Base-by-base conservation (phyloP, 2,888 invertebrate species). In the Temnothorax rugatulus region DNA sequence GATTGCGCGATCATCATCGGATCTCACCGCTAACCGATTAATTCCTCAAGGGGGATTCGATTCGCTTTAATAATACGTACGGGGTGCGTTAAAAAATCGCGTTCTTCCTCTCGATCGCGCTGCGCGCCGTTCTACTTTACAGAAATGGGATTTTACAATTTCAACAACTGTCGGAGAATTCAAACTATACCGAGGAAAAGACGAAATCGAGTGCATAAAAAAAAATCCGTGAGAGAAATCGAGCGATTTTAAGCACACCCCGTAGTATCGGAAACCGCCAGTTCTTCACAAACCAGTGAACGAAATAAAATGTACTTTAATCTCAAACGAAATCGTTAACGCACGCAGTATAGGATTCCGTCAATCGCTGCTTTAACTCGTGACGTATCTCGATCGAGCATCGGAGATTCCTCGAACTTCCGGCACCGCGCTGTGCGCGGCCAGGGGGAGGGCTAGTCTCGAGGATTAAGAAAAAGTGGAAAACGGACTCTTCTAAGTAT, bases 1-100 rank as follows among this genome's bases (percentile, higher is more conserved):
- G 69, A 82, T 71, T 71, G 54, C 82, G 71, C 82, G 74, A 71
- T 84, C 81, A 84, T 81, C 73, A 50, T 73, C 54, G n/a, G 34
- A 68, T 63, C 81, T 64, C 41, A 44, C 64, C 54, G 50, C 57
- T 38, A 54, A 25, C 41, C 54, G 68, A 44, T 57, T 15, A 41
- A 41, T 54, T 21, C 54, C 41, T 29, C 77, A 13, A 68, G 29
- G 44, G 11, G 29, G 11, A 4, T 15, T 38, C 38, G 52, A n/a
- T 21, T 21, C 11, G 18, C 13, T 63, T 77, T 18, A 66, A 2
- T 8, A 13, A 38, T 13, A 52, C 13, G 21, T 13, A 50, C 38
- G 9, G 41, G 13, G 25, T 41, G n/a, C 15, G 15, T 34, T 4
- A n/a, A 52, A 47, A 52, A 38, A 77, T 54, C 29, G 25, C 52